Evolutionary conservation across 2,113 vertebrate species (phyloP).

Genomic region (Lathamus discolor): DNA sequence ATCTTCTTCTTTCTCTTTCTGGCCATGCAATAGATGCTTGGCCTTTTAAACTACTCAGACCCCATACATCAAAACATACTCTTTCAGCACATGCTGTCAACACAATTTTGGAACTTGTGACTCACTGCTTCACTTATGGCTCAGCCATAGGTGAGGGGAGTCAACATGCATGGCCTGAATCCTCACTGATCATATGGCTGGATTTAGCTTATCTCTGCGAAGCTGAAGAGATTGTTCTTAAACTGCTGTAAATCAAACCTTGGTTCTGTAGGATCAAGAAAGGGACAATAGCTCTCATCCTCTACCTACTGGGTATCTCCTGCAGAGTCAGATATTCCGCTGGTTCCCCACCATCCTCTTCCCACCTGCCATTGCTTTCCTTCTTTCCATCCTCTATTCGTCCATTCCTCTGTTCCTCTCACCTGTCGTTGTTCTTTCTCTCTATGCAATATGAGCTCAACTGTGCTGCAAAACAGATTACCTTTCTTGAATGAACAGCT

Average conservation of each 20-base stretch:
- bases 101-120: background rate
- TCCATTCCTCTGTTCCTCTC: background rate
- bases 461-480: background rate
- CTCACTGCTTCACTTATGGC: background rate
- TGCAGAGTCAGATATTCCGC: background rate
- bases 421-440: background rate
- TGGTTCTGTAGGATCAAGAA: background rate
- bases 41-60: background rate
- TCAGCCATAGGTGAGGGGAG: background rate
- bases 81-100: background rate
- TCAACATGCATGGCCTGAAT: background rate
- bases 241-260: background rate
- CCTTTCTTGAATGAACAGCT: background rate
- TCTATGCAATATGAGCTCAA: background rate
- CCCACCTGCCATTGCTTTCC: background rate
- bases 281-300: fast-evolving
- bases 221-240: background rate
- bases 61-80: background rate
- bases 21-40: background rate
- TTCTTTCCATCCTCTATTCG: background rate
- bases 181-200: background rate
- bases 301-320: background rate
- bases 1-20: background rate
- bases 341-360: background rate
- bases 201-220: background rate